These are phyloP conservation scores for Pectinophora gossypiella DNA, from an alignment of 1,140 invertebrate species.

Conservation along the genomic window DNA sequence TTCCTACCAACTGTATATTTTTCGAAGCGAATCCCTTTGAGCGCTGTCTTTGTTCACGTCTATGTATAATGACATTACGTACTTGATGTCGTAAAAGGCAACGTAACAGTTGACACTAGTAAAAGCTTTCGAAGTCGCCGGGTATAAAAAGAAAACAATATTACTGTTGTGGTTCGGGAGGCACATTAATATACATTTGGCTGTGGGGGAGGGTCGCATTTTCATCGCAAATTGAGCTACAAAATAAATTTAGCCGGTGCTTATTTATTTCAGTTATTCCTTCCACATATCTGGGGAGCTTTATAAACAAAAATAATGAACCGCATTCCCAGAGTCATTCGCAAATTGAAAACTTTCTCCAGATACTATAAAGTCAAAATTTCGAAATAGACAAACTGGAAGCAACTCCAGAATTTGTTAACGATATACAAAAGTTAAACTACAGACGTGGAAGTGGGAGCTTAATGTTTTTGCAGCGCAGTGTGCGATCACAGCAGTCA, in stretches of 20 bases:
- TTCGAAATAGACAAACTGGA: not conserved
- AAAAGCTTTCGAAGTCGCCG: conserved; percentile 54
- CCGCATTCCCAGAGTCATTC: not conserved
- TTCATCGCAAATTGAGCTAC: conserved; percentile 58
- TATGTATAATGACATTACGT: conserved; percentile 42
- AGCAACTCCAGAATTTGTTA: no score
- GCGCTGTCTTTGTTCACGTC: conserved; percentile 16
- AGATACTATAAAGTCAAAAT: not conserved
- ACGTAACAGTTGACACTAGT: conserved; percentile 59
- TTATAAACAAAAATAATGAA: not conserved
- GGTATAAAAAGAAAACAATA: conserved; percentile 68
- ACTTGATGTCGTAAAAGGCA: conserved; percentile 47
- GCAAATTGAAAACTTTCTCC: not conserved
- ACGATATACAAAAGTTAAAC: conserved; percentile 1
- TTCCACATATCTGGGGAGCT: conserved; percentile 1
- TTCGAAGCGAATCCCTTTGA: not conserved
- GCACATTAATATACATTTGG: conserved; percentile 71
- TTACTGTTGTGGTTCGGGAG: conserved; percentile 54
- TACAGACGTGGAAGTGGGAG: conserved; percentile 18
- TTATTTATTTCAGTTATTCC: conserved; percentile 54
- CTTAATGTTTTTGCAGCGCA: conserved; percentile 41
- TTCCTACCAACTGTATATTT: not conserved
- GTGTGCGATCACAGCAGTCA: conserved; percentile 20
- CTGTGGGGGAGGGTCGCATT: conserved; percentile 38
- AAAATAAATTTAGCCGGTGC: conserved; percentile 56